phyloP scores from a whole-genome alignment of 2,113 vertebrate species.

The Hemicordylus capensis region DNA sequence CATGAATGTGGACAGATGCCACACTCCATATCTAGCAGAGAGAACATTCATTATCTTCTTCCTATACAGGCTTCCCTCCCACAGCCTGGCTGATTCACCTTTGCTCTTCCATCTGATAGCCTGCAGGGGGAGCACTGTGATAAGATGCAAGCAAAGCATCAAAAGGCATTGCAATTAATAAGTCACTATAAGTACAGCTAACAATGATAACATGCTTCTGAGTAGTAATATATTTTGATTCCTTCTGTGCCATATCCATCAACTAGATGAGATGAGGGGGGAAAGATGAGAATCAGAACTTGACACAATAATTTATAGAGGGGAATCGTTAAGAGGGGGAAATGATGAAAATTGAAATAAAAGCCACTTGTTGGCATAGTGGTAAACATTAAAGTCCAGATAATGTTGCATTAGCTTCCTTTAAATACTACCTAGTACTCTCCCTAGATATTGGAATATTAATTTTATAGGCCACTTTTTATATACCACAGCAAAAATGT shows the following conservation, averaged over 20 bases:
- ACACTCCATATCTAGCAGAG: background rate
- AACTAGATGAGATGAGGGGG: background rate
- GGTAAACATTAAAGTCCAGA: background rate
- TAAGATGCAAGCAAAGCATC: background rate
- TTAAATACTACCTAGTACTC: background rate
- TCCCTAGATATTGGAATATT: background rate
- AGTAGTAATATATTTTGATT: background rate
- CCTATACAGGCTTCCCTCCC: too few species aligned
- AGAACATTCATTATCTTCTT: background rate
- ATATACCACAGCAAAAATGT: too few species aligned
- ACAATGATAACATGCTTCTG: background rate
- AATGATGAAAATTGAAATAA: background rate
- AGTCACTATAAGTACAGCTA: background rate
- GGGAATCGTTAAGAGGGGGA: background rate
- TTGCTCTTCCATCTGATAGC: background rate
- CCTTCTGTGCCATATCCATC: background rate
- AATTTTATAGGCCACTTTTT: too few species aligned
- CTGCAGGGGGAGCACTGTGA: slow-evolving; percentile 52
- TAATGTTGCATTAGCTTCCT: background rate
- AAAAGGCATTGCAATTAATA: fast-evolving
- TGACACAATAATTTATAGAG: background rate
- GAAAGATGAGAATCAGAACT: background rate
- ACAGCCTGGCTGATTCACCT: background rate
- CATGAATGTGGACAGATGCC: background rate
- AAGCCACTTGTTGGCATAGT: background rate